Base-by-base conservation (phyloP, 64 coral and sea anemone species). In the Montipora foliosa region DNA sequence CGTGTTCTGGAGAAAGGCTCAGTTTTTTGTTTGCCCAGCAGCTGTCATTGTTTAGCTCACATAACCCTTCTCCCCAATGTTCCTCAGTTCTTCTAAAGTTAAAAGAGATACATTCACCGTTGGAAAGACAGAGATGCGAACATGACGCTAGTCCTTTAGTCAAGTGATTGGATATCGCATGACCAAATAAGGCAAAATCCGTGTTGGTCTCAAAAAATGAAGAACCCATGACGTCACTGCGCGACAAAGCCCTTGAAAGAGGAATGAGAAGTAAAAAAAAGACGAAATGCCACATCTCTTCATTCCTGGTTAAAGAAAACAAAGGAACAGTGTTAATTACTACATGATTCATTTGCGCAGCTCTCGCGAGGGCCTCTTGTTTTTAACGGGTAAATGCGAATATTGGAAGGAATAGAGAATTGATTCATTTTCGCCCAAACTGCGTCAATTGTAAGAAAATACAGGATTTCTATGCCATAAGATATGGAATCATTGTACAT, bases 111-210 rank as follows among this genome's bases (percentile, higher is more conserved):
- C 91, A 93, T 11, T 80, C 51, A 47, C 49, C 13, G 1, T 79
- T 79, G 25, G 62, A 46, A 44, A 93, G 20, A 55, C 91, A 93
- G 47, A 88, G 72, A 6, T 88, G 83, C 67, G 91, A 75, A 24
- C 91, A 93, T 80, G 76, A 17, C 14, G 50, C 24, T 0, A 79
- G 58, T 21, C 75, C 74, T 53, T 44, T 55, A 49, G 91, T 80
- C 75, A 37, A 4, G 59, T 71, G 91, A 88, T 75, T 88, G 59
- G 52, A 14, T 21, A 93, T 83, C 44, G 73, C 83, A 47, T 93
- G 84, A 46, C 59, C 60, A 5, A 93, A 20, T 24, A 93, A 45
- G 22, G 48, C 84, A 66, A 10, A 88, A 22, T 86, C 60, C 3
- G 67, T 20, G 13, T 61, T 14, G 6, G 50, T 71, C n/a, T 73